A percentile compares a stretch with the other conserved stretches of the same genome.
phyloP scores from a whole-genome alignment of 2,797 vertebrate species.

The Phaenicophaeus curvirostris region DNA sequence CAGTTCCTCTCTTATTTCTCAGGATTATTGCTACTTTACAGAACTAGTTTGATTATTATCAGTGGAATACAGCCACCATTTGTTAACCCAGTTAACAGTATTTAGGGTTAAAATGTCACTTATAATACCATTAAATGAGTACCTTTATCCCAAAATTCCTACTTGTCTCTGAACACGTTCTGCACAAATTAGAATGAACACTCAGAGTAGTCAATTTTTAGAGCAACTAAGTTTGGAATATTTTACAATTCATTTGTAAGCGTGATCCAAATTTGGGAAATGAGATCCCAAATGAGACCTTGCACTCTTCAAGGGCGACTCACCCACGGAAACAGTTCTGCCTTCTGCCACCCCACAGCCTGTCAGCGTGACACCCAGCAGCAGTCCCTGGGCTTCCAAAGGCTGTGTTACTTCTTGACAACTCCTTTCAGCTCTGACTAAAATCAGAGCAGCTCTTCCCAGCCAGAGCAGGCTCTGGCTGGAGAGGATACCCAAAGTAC shows the following conservation, averaged over 20 bases:
- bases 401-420: not conserved
- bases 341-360: not conserved
- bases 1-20: not conserved
- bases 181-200: not conserved
- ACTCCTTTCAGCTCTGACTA: constrained; percentile 83
- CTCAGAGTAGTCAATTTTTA: not conserved
- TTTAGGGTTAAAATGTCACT: not conserved
- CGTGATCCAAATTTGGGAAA: not conserved
- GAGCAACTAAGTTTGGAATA: not conserved
- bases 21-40: not conserved
- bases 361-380: not conserved
- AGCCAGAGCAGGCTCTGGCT: constrained; percentile 83
- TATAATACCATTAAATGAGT: not conserved
- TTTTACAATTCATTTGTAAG: not conserved
- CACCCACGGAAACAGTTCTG: not conserved
- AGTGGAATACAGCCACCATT: not conserved
- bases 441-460: constrained; percentile 91
- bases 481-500: constrained; percentile 89
- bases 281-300: not conserved
- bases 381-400: not conserved
- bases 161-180: not conserved
- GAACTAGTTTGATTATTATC: not conserved
- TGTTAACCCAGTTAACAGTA: constrained; percentile 7
- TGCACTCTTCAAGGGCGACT: constrained; percentile 24
- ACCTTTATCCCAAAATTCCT: not conserved